Conservation (phyloP, 2,888 invertebrate genomes). For the Amiota mariae region DNA sequence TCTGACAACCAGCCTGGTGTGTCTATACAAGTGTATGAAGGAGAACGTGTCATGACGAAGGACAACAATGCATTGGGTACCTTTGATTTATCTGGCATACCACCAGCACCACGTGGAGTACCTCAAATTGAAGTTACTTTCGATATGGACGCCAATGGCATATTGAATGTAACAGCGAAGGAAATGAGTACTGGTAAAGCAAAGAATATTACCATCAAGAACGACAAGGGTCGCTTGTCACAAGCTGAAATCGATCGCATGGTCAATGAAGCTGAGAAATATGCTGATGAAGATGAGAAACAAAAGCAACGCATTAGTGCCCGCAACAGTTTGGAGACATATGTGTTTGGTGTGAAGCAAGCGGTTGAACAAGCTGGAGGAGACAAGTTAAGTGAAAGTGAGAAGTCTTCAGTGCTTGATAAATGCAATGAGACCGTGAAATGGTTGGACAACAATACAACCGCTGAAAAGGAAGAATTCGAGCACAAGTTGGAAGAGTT, state of each 20-base stretch:
- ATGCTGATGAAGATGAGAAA: slow-evolving; percentile 82
- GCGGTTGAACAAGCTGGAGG: slow-evolving; percentile 79
- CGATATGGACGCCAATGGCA: slow-evolving; percentile 91
- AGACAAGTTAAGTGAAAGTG: slow-evolving; percentile 77
- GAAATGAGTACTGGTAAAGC: slow-evolving; percentile 79
- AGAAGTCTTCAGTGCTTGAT: slow-evolving; percentile 79
- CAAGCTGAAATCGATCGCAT: slow-evolving; percentile 88
- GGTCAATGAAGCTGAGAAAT: slow-evolving; percentile 83
- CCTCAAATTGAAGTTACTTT: slow-evolving; percentile 90
- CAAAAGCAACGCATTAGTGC: slow-evolving; percentile 80
- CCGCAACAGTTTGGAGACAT: slow-evolving; percentile 74
- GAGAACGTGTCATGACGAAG: slow-evolving; percentile 90
- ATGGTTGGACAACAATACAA: slow-evolving; percentile 85
- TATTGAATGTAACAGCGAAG: slow-evolving; percentile 88
- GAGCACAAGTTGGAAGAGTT: slow-evolving; percentile 75
- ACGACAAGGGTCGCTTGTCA: slow-evolving; percentile 85
- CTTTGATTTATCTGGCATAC: slow-evolving; percentile 95
- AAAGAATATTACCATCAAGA: slow-evolving; percentile 85
- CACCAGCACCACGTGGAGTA: slow-evolving; percentile 90
- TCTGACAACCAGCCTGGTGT: slow-evolving; percentile 87
- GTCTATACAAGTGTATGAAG: slow-evolving; percentile 84
- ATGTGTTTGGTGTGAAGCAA: slow-evolving; percentile 81
- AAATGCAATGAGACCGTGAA: slow-evolving; percentile 79
- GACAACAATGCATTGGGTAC: slow-evolving; percentile 95
- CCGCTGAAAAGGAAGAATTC: slow-evolving; percentile 84